Percentiles rank a stretch among this genome's conserved stretches.
These are phyloP conservation scores for Epinotia bilunana DNA, from an alignment of 2,888 invertebrate genomes.

Conservation along the genomic window DNA sequence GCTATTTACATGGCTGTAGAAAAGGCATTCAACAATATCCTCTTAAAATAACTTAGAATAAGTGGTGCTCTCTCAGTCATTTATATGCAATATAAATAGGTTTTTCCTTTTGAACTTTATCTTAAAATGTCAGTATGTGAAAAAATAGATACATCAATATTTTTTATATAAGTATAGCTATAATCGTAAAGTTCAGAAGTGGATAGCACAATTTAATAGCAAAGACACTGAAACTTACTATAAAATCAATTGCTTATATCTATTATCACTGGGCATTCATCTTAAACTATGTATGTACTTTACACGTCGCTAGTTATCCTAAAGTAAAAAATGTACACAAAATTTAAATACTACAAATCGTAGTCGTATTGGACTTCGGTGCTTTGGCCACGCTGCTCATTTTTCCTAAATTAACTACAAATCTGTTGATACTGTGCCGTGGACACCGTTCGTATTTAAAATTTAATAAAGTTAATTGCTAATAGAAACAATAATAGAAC, in stretches of 20 bases:
- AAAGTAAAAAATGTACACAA: slow-evolving; percentile 68
- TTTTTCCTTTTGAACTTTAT: slow-evolving; percentile 30
- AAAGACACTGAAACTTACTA: slow-evolving; percentile 67
- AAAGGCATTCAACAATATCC: slow-evolving; percentile 76
- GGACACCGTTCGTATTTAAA: slow-evolving; percentile 24
- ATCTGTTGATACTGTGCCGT: slow-evolving; percentile 1
- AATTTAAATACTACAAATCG: slow-evolving; percentile 76
- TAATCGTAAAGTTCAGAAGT: slow-evolving; percentile 66
- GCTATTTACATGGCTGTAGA: slow-evolving; percentile 83
- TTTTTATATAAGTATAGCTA: slow-evolving; percentile 56
- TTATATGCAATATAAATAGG: slow-evolving; percentile 53
- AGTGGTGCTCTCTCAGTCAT: slow-evolving; percentile 77
- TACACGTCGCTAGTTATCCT: slow-evolving; percentile 61
- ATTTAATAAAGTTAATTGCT: slow-evolving; percentile 28
- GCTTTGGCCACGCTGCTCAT: slow-evolving; percentile 79
- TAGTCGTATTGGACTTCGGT: slow-evolving; percentile 75
- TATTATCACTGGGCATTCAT: slow-evolving; percentile 82
- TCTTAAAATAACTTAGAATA: slow-evolving; percentile 79
- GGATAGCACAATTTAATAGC: slow-evolving; percentile 70
- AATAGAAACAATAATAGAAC: slow-evolving; percentile 30
- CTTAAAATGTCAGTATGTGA: slow-evolving; percentile 43
- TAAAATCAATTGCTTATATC: slow-evolving; percentile 75
- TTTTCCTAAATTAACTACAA: slow-evolving; percentile 33
- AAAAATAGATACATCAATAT: slow-evolving; percentile 44
- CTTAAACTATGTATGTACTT: slow-evolving; percentile 62